A percentile compares a stretch with the other conserved stretches of the same genome.
Evolutionary conservation across 2,888 invertebrate genomes (phyloP).

Genomic region (Coenonympha arcania): DNA sequence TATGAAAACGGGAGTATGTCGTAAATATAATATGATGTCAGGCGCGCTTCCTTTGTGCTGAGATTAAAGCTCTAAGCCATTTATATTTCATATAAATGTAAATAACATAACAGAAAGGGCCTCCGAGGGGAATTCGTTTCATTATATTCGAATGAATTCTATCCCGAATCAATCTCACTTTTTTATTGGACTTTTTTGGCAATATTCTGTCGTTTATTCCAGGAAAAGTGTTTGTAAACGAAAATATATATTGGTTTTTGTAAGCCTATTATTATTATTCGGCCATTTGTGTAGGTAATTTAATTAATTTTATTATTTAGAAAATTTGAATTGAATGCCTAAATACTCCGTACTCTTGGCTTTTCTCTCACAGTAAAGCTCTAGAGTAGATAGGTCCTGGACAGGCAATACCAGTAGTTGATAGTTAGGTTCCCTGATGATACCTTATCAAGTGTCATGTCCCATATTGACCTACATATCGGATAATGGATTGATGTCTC

Average conservation of each 20-base stretch:
- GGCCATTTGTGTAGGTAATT: no score
- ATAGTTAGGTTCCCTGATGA: not conserved
- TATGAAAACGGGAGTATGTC: not conserved
- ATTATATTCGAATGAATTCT: constrained; percentile 36
- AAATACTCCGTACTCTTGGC: no score
- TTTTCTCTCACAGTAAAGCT: no score
- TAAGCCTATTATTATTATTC: not conserved
- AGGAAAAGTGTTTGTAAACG: constrained; percentile 15
- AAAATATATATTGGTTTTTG: not conserved
- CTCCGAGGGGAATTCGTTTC: constrained; percentile 44
- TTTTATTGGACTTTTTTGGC: constrained; percentile 37
- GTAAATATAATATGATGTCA: constrained; percentile 7
- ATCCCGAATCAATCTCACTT: constrained; percentile 45
- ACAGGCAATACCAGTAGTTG: no score
- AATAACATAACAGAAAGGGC: constrained; percentile 42
- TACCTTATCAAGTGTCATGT: no score
- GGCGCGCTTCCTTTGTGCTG: constrained; percentile 15
- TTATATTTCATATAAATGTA: constrained; percentile 58
- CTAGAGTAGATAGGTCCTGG: no score
- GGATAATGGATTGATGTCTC: constrained; percentile 12
- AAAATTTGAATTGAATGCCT: not conserved
- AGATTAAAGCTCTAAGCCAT: constrained; percentile 33
- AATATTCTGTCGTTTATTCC: constrained; percentile 18
- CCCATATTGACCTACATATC: constrained; percentile 14
- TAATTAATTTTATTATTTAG: no score